These are phyloP conservation scores for Melanotaenia boesemani DNA, from an alignment of 2,797 vertebrate species.

Conservation along the genomic window DNA sequence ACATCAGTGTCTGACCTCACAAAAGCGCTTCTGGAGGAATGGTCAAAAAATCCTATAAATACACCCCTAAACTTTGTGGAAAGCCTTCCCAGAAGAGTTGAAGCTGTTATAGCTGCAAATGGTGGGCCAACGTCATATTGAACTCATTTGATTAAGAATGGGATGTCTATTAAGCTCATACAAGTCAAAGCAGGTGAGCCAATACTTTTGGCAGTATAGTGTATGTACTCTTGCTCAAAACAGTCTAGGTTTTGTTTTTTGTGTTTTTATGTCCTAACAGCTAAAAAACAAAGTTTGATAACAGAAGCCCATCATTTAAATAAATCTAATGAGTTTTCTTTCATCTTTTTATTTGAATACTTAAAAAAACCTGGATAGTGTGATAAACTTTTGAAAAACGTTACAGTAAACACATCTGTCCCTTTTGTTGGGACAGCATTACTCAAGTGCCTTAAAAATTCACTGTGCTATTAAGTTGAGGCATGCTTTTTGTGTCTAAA, in stretches of 20 bases:
- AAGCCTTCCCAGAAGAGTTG: no score
- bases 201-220: background rate
- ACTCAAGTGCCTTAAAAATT: slow-evolving; percentile 1
- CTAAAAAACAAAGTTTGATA: background rate
- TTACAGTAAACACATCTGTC: background rate
- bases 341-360: no score
- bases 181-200: no score
- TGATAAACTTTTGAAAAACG: background rate
- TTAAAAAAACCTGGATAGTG: background rate
- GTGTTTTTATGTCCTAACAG: no score
- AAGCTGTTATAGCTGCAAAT: no score
- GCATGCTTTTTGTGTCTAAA: background rate
- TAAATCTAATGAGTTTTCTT: background rate
- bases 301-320: background rate
- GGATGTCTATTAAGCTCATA: no score
- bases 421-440: background rate
- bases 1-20: no score
- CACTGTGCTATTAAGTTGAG: background rate
- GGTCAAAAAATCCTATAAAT: no score
- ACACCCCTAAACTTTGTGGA: no score
- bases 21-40: no score
- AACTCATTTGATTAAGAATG: no score
- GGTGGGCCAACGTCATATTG: no score
- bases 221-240: background rate
- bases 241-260: background rate